These are phyloP conservation scores for Xiphorhynchus elegans DNA, from an alignment of 2,113 vertebrate species.

Conservation along the genomic window DNA sequence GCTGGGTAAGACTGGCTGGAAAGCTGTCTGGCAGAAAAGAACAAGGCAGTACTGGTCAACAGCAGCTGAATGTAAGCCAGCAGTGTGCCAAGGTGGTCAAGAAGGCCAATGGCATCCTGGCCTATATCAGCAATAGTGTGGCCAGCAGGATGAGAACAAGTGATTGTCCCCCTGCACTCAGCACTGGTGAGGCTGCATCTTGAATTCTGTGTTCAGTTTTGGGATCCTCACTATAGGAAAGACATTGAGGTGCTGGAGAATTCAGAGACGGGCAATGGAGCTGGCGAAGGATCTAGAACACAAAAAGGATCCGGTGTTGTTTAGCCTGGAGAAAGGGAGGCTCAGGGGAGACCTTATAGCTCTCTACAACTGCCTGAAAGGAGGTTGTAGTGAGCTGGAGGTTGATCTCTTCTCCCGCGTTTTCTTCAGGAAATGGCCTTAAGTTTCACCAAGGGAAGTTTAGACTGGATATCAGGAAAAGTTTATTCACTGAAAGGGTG, in stretches of 20 bases:
- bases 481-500: neutral
- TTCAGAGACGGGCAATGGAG: neutral
- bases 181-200: neutral
- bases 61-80: neutral
- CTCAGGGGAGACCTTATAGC: neutral
- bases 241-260: neutral
- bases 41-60: neutral
- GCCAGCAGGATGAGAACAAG: neutral
- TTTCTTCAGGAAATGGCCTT: neutral
- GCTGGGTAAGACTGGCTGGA: too few species aligned
- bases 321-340: neutral
- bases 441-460: neutral
- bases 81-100: neutral
- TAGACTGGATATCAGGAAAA: neutral
- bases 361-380: neutral
- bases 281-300: neutral
- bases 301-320: neutral
- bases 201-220: neutral
- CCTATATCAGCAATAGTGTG: neutral
- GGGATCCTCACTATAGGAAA: neutral
- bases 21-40: neutral
- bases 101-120: neutral
- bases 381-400: neutral
- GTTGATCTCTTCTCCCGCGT: neutral
- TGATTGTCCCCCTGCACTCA: accelerated